Evolutionary conservation across 2,113 vertebrate genomes (phyloP).

Genomic region (Thermophis baileyi): DNA sequence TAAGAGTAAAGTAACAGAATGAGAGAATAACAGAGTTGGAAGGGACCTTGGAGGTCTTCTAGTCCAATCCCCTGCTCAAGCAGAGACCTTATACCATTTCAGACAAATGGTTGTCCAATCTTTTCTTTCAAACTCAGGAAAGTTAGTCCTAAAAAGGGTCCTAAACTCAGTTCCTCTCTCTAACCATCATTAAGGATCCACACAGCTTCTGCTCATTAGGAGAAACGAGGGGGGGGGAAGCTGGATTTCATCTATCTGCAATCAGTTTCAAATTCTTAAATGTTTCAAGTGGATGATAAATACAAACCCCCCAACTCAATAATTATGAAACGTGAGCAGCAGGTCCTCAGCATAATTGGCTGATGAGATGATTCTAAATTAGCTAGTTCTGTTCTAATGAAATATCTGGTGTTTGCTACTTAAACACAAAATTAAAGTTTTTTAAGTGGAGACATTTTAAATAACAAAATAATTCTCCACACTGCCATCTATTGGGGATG

Average conservation of each 20-base stretch:
- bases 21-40: neutral
- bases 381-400: neutral
- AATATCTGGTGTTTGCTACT: neutral
- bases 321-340: neutral
- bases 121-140: neutral
- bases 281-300: neutral
- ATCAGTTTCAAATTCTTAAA: neutral
- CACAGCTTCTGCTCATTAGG: neutral
- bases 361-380: neutral
- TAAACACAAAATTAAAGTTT: neutral
- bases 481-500: slow-evolving; percentile 19
- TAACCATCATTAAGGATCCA: neutral
- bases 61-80: neutral
- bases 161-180: neutral
- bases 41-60: neutral
- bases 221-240: neutral
- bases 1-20: neutral
- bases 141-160: neutral
- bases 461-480: slow-evolving; percentile 1
- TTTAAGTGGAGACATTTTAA: neutral
- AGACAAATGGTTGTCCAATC: neutral
- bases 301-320: neutral
- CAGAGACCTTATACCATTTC: neutral
- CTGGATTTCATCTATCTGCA: neutral
- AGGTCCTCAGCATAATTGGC: neutral